Evolutionary conservation across 2,113 vertebrate species (phyloP).

Genomic region (Oreochromis niloticus): DNA sequence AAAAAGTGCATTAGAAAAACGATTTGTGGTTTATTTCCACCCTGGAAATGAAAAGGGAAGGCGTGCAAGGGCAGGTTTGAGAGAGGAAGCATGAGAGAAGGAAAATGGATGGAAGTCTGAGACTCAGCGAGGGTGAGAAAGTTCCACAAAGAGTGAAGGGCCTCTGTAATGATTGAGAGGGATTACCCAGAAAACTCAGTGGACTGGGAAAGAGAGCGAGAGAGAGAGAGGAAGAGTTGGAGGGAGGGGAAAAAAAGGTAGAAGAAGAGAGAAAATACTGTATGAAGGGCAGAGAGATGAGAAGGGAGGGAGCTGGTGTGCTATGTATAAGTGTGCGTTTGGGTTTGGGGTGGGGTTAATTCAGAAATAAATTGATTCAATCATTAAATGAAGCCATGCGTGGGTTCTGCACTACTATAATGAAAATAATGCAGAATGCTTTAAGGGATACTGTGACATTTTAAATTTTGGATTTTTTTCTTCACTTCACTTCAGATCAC

Average conservation of each 20-base stretch:
- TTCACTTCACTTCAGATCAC: neutral
- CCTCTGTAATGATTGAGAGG: constrained; percentile 69
- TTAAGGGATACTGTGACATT: constrained; percentile 36
- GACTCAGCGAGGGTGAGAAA: constrained; percentile 50
- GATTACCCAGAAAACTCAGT: constrained; percentile 63
- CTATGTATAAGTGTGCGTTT: neutral
- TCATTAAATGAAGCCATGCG: constrained; percentile 36
- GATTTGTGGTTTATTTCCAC: neutral
- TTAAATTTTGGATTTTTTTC: neutral
- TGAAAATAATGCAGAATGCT: constrained; percentile 32
- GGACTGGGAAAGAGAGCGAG: constrained; percentile 45
- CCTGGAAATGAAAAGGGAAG: neutral
- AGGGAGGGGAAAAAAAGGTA: neutral
- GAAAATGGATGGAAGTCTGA: constrained; percentile 44
- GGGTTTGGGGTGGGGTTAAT: constrained; percentile 7
- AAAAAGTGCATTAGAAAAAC: neutral
- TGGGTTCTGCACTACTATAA: neutral
- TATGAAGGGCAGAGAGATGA: constrained; percentile 37
- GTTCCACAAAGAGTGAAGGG: constrained; percentile 62
- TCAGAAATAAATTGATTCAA: constrained; percentile 46
- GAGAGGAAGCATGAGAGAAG: neutral
- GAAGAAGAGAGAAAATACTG: constrained; percentile 32
- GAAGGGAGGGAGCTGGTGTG: neutral
- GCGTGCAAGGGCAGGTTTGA: neutral
- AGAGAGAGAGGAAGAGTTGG: neutral